Evolutionary conservation across 2,797 vertebrate species (phyloP).

Genomic region (Pogoniulus pusillus): DNA sequence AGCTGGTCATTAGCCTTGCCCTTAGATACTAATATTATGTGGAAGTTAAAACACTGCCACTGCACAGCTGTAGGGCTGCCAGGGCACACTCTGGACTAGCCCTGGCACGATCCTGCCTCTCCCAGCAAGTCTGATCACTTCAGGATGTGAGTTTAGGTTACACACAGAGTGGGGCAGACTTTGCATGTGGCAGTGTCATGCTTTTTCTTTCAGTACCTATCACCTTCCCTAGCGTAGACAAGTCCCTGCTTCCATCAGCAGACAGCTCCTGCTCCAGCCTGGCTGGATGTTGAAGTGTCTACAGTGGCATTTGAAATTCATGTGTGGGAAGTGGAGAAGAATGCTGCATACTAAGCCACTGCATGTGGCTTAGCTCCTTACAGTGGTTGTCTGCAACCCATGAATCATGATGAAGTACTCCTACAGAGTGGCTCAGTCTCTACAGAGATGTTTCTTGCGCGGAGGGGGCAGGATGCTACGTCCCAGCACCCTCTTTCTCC

Average conservation of each 20-base stretch:
- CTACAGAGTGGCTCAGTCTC: neutral
- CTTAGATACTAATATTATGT: neutral
- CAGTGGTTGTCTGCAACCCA: neutral
- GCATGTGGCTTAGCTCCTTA: neutral
- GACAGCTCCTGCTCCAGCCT: neutral
- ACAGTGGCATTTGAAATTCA: neutral
- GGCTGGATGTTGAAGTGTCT: neutral
- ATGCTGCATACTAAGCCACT: neutral
- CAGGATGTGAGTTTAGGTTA: neutral
- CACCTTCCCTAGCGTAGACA: neutral
- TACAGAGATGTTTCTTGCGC: neutral
- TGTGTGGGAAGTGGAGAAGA: neutral
- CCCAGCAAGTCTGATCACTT: neutral
- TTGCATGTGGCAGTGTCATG: neutral
- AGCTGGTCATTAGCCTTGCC: neutral
- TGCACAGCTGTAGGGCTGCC: neutral
- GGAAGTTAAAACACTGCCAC: neutral
- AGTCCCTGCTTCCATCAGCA: neutral
- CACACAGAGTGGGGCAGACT: neutral
- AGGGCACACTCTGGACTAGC: neutral
- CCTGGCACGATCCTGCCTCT: neutral
- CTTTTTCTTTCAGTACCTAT: neutral
- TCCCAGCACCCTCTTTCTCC: neutral
- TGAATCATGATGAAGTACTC: neutral
- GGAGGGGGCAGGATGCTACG: neutral